Evolutionary conservation across 30 jellyfish, hydroid and myxozoan genomes (phyloP), one percentile per base, ranked within the genome.

Genomic region (Rhopilema esculentum): DNA sequence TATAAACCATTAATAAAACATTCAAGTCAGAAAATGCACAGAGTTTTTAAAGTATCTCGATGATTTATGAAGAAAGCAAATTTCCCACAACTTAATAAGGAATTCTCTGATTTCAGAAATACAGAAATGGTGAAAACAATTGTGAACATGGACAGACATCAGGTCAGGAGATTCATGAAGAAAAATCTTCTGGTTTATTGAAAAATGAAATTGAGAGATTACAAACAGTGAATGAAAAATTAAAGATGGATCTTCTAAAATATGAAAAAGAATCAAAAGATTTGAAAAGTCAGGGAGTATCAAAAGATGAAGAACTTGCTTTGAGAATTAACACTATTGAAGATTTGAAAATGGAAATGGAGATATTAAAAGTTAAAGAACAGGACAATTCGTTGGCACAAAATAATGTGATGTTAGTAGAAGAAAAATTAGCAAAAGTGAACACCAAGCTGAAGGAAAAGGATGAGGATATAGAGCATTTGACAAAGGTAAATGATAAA

Each of bases 401-500:
- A 49, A 77, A 57, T 8, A 52, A 32, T 26, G 49, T 66, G 32
- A 80, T 16, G 7, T 1, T 18, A 69, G 67, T 49, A 26, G 90
- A 66, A 40, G 86, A 63, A 0, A 77, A 92, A 50, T 31, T 73
- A n/a, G 32, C 62, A 18, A 82, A 70, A 31, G 30, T 76, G 24
- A 48, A 67, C 50, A 49, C 50, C 30, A 68, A 69, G n/a, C 24
- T 77, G 64, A 67, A 27, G 9, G 57, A 22, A 21, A 87, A 87
- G 53, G 96, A 87, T 23, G 75, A 16, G 0, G 87, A 87, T 65
- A 51, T 66, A 20, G 27, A 1, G 49, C 32, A 25, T 2, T 49
- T 70, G 18, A 27, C 49, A 6, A 69, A 87, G 96, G 96, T 87
- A 49, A n/a, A 8, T 64, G n/a, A n/a, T n/a, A n/a, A n/a, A n/a